These are phyloP conservation scores for Amaurobius ferox DNA, from an alignment of 2,888 invertebrate species.

Conservation along the genomic window DNA sequence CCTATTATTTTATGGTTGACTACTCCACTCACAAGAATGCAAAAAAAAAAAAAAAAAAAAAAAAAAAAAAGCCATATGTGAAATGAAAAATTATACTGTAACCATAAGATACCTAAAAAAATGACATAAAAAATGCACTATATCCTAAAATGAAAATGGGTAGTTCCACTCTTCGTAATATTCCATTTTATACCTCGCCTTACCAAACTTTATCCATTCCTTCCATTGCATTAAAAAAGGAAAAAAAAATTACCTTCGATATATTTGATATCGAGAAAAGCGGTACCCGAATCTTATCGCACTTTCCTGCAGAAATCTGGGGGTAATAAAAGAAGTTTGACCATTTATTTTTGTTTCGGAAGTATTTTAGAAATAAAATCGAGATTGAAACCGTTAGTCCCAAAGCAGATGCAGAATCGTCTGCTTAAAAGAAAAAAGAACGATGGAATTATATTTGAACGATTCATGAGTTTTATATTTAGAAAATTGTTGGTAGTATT, in stretches of 20 bases:
- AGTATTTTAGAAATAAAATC: neutral
- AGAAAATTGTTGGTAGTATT: too few species aligned
- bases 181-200: neutral
- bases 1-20: too few species aligned
- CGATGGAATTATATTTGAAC: too few species aligned
- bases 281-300: neutral
- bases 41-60: neutral
- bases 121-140: neutral
- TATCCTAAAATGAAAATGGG: neutral
- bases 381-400: conserved; percentile 3
- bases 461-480: too few species aligned
- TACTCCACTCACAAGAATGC: too few species aligned
- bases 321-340: neutral
- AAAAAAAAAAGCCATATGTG: neutral
- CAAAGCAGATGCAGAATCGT: conserved; percentile 3
- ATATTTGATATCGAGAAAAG: neutral
- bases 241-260: neutral
- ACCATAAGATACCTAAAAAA: neutral
- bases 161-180: neutral
- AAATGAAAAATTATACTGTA: too few species aligned
- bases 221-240: neutral
- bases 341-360: conserved; percentile 6
- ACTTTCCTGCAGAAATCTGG: neutral
- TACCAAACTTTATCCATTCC: neutral
- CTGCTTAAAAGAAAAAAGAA: too few species aligned